phyloP scores from a whole-genome alignment of 2,888 invertebrate species.

The Prosopocoilus inquinatus region DNA sequence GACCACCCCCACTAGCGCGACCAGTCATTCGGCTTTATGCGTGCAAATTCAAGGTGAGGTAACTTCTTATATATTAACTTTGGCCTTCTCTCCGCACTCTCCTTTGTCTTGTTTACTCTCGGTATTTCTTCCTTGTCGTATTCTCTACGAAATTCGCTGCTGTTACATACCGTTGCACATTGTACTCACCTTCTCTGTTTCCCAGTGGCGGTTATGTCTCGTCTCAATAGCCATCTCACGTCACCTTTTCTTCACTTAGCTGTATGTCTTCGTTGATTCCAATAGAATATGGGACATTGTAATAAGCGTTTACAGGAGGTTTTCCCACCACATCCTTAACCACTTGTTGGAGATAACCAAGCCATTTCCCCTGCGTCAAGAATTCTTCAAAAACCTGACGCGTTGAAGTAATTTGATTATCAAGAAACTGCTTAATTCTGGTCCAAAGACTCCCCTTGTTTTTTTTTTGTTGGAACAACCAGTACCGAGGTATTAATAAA shows the following conservation, averaged over 20 bases:
- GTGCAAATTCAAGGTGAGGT: no score
- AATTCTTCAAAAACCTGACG: slow-evolving; percentile 59
- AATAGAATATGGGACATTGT: slow-evolving; percentile 28
- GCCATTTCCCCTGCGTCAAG: slow-evolving; percentile 57
- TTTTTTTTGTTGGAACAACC: slow-evolving; percentile 65
- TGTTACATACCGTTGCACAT: no score
- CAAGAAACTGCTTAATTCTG: slow-evolving; percentile 59
- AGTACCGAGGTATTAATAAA: slow-evolving; percentile 67
- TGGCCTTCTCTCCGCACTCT: no score
- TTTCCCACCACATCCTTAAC: slow-evolving; percentile 54
- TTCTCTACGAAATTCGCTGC: no score
- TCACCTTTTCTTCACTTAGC: background rate
- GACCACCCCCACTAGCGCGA: no score
- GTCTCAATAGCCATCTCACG: no score
- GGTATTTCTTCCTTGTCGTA: no score
- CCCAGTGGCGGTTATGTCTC: no score
- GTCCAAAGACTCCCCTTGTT: slow-evolving; percentile 64
- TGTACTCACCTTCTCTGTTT: no score
- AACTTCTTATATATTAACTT: no score
- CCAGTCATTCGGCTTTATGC: no score
- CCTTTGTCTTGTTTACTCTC: no score
- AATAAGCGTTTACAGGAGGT: slow-evolving; percentile 14
- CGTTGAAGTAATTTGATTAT: slow-evolving; percentile 59
- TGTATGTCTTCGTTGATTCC: slow-evolving; percentile 22
- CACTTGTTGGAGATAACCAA: slow-evolving; percentile 54